These are phyloP conservation scores for Azorinus chamasolen DNA, from an alignment of 2,888 invertebrate genomes.

Conservation along the genomic window DNA sequence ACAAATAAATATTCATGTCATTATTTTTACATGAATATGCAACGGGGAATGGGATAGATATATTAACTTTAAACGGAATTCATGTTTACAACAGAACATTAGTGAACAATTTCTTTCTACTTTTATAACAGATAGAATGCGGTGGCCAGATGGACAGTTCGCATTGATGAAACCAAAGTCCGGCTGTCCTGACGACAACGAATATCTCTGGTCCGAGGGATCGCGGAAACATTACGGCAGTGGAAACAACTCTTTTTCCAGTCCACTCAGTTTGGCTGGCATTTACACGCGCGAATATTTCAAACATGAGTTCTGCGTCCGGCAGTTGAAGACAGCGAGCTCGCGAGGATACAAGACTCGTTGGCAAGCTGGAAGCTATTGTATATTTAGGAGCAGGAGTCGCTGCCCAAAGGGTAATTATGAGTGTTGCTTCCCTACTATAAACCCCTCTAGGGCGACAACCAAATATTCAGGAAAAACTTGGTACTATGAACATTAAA, in stretches of 20 bases:
- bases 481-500: too few relatives aligned
- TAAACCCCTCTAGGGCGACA: too few relatives aligned
- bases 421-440: too few relatives aligned
- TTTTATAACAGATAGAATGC: constrained; percentile 65
- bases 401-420: constrained; percentile 70
- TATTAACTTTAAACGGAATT: too few relatives aligned
- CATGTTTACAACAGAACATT: neutral
- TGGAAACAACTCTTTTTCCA: constrained; percentile 61
- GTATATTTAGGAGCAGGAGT: constrained; percentile 66
- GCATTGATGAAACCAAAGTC: constrained; percentile 62
- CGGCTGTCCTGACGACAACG: constrained; percentile 66
- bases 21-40: too few relatives aligned
- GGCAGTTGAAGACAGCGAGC: constrained; percentile 1
- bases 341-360: constrained; percentile 64
- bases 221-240: constrained; percentile 62
- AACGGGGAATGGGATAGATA: too few relatives aligned
- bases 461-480: too few relatives aligned
- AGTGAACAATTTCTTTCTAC: neutral
- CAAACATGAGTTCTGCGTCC: constrained; percentile 67
- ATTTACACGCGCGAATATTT: constrained; percentile 54
- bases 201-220: constrained; percentile 62
- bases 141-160: constrained; percentile 73
- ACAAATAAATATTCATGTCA: too few relatives aligned
- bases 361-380: constrained; percentile 74
- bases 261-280: constrained; percentile 56